Base-by-base conservation (phyloP, 2,113 vertebrate species). In the Periophthalmus modestus region DNA sequence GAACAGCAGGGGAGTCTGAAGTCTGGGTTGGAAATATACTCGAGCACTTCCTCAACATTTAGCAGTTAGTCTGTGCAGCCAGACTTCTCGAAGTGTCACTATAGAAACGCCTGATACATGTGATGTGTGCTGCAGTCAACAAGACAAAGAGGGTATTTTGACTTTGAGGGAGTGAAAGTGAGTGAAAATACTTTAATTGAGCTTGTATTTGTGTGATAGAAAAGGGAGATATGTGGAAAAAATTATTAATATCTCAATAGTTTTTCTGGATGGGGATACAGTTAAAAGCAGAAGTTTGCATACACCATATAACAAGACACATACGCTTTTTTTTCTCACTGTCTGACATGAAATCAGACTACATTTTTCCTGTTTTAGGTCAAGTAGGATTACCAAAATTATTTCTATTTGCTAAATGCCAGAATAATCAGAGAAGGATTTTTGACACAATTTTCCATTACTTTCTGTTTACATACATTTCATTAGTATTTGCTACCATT, bases 31-130 rank as follows among this genome's bases (percentile, higher is more conserved):
- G 11, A 67, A 67, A 47, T 48, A 23, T 23, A 46, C 11, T 23
- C 23, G 66, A 46, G 12, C 39, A 48, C 66, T 67, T 67, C 46
- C 21, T 21, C 43, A 67, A 67, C 66, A 28, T 67, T 67, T 67
- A 67, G 39, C 66, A 48, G 39, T 67, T 47, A 14, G 43, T 47
- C 66, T 47, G 65, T 47, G 65, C 34, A 23, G 65, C 21, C 65
- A 7, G 39, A 67, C 65, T 14, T 48, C 39, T 67, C 43, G 7
- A 24, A 36, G 18, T 21, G 34, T 47, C 36, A 67, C 65, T 23
- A 15, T 13, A 21, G 11, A 43, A 43, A 21, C 43, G 33, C 19
- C 18, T 65, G 21, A 43, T 10, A 43, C 9, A 10, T 65, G 33
- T 65, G 62, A 18, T 65, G 33, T 39, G 33, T 65, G 33, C 34